A percentile compares a stretch with the other conserved stretches of the same genome.
Conservation (phyloP, 2,888 invertebrate genomes). For the Polietes domitor region DNA sequence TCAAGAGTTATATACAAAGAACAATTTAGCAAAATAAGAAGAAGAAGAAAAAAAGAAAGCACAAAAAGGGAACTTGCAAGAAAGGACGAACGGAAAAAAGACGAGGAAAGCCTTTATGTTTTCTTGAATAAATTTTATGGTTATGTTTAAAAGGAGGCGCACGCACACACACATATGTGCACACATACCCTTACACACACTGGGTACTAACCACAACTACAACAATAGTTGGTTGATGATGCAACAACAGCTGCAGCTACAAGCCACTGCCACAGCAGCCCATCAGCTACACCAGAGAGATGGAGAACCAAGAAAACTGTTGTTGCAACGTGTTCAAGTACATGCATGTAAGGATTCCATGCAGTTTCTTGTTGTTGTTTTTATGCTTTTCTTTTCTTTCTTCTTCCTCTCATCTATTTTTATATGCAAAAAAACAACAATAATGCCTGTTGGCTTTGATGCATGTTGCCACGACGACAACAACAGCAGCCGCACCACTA, state of each 20-base stretch:
- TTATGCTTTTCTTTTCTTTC: not conserved
- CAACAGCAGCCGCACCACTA: conserved; percentile 20
- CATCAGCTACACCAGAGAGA: conserved; percentile 26
- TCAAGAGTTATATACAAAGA: conserved; percentile 41
- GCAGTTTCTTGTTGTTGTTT: conserved; percentile 8
- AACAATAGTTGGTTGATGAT: conserved; percentile 39
- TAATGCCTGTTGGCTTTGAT: conserved; percentile 57
- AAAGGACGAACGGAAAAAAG: not conserved
- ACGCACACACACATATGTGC: not conserved
- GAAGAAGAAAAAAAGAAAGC: not conserved
- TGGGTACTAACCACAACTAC: conserved; percentile 30
- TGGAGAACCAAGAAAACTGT: conserved; percentile 45
- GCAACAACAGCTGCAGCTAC: conserved; percentile 5
- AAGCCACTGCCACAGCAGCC: conserved; percentile 30
- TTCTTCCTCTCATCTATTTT: conserved; percentile 30
- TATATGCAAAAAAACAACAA: conserved; percentile 50
- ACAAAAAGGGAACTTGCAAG: not conserved
- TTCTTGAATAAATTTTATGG: conserved; percentile 49
- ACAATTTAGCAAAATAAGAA: conserved; percentile 17
- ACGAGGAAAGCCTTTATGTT: conserved; percentile 43
- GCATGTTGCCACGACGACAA: conserved; percentile 48
- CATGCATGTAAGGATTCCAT: conserved; percentile 58
- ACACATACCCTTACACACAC: conserved; percentile 12
- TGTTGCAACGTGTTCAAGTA: conserved; percentile 64
- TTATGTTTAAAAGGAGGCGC: conserved; percentile 21